Evolutionary conservation across 2,888 invertebrate genomes (phyloP).

Genomic region (Listrodromus nycthemerus): DNA sequence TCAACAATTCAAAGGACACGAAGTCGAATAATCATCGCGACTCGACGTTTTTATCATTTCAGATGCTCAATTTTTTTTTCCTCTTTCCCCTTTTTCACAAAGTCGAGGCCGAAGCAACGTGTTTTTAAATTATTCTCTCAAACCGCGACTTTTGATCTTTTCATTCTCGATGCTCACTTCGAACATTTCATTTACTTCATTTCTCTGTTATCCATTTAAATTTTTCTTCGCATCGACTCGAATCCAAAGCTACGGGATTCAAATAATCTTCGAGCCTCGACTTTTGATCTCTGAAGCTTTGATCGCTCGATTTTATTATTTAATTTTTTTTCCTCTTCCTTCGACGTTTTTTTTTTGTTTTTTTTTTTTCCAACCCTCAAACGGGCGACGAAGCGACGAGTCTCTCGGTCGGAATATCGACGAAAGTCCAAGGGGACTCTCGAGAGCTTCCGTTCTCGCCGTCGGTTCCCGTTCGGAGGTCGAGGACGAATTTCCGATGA

Average conservation of each 20-base stretch:
- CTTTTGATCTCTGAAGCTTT: not conserved
- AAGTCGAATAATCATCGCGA: not conserved
- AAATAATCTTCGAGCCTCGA: not conserved
- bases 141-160: not conserved
- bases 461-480: slow-evolving; percentile 24
- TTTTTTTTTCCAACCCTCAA: slow-evolving; percentile 13
- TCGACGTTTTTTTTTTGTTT: not conserved
- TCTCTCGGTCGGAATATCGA: slow-evolving; percentile 50
- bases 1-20: not conserved
- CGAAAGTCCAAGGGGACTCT: slow-evolving; percentile 58
- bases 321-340: not conserved
- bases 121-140: not conserved
- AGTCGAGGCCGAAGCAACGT: not conserved
- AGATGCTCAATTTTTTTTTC: not conserved
- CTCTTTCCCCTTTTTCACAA: not conserved
- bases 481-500: slow-evolving; percentile 56
- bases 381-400: slow-evolving; percentile 24
- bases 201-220: no score
- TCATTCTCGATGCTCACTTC: not conserved
- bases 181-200: no score
- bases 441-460: slow-evolving; percentile 21
- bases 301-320: not conserved
- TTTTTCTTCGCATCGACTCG: not conserved
- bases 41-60: not conserved
- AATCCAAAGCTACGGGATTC: not conserved